Evolutionary conservation across 2,888 invertebrate genomes (phyloP), one percentile per base, ranked within the genome.

Genomic region (Ypsolopha scabrella): DNA sequence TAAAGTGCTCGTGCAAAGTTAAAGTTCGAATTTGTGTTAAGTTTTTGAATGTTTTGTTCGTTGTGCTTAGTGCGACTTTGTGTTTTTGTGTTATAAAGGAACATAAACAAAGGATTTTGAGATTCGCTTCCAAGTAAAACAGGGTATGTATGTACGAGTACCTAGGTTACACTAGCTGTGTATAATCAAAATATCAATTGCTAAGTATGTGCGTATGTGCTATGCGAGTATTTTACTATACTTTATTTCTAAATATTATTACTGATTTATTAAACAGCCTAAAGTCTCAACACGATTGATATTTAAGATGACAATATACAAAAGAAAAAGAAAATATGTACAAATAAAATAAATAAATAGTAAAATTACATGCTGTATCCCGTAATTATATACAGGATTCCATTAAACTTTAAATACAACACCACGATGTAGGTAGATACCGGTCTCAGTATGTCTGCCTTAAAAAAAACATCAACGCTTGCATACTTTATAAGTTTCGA

Each of bases 1-100:
- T 76, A 69, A 78, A 77, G 82, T 83, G 82, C 65, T 71, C 71
- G 81, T 83, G 85, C 76, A 59, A 74, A 75, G 73, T 71, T 70
- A 64, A 72, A 75, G 70, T 82, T 80, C 70, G 74, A 81, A 81
- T 75, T 76, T 75, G 80, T 78, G 78, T 68, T 72, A 70, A 63
- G 62, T 58, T 62, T 65, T 68, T 67, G 64, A 65, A 69, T 65
- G 63, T 67, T 70, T 69, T 63, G 64, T 67, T 48, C 68, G 67
- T 72, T 72, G 64, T 63, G 64, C 62, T 65, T 67, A 64, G 59
- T 72, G 70, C 65, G 62, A 64, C 64, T 67, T 69, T 70, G 48
- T 47, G 65, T 66, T 65, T 58, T 37, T 13, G 14, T 50, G 44
- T 6, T 37, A 8, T 13, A 38, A 34, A 8, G n/a, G n/a, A 39